phyloP scores from a whole-genome alignment of 2,797 vertebrate genomes.

The Gouania willdenowi region DNA sequence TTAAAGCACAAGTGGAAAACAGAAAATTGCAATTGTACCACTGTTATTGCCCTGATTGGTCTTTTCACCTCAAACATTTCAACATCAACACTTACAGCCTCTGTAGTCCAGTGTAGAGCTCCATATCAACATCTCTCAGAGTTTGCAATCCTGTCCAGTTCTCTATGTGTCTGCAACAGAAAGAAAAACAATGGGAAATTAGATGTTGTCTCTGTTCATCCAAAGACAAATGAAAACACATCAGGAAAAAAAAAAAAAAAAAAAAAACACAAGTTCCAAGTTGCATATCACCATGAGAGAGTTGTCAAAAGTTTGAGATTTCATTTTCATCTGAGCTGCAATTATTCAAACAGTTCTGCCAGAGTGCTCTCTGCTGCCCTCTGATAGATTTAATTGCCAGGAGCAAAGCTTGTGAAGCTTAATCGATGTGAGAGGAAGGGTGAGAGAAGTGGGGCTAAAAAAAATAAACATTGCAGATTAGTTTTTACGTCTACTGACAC shows the following conservation, averaged over 20 bases:
- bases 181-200: slow-evolving; percentile 43
- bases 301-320: slow-evolving; percentile 54
- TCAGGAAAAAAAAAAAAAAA: slow-evolving; percentile 3
- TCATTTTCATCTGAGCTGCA: slow-evolving; percentile 64
- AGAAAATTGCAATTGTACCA: slow-evolving; percentile 17
- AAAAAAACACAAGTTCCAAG: slow-evolving; percentile 11
- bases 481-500: slow-evolving; percentile 37
- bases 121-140: slow-evolving; percentile 94
- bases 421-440: slow-evolving; percentile 43
- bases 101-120: slow-evolving; percentile 95
- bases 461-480: slow-evolving; percentile 49
- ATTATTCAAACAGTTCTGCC: slow-evolving; percentile 62
- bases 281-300: slow-evolving; percentile 39
- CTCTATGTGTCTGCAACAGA: slow-evolving; percentile 90
- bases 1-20: too few species aligned
- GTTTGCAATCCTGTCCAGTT: slow-evolving; percentile 95
- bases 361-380: slow-evolving; percentile 54
- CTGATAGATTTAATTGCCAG: slow-evolving; percentile 68
- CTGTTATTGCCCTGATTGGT: slow-evolving; percentile 14
- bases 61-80: slow-evolving; percentile 17
- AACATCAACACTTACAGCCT: slow-evolving; percentile 86
- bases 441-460: slow-evolving; percentile 8
- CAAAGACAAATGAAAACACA: slow-evolving; percentile 17
- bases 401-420: slow-evolving; percentile 53
- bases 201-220: slow-evolving; percentile 16